Evolutionary conservation across 2,797 vertebrate species (phyloP), one percentile per base, ranked within the genome.

Genomic region (Steatocranus sp.): DNA sequence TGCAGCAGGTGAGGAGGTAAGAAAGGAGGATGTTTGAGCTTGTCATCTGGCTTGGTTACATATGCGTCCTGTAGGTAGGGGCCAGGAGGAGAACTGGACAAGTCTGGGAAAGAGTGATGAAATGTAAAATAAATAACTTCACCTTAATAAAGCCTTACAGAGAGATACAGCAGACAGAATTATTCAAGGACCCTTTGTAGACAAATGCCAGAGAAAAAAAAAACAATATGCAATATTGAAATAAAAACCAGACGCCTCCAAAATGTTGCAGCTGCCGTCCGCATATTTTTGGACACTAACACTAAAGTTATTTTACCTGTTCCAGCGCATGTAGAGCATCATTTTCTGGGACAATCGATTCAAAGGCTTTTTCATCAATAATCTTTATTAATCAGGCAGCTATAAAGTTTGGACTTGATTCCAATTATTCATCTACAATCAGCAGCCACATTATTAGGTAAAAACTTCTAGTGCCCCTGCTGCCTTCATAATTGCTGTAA

Each of bases 51-150:
- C 85, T 98, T 98, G 27, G 91, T 96, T 1, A 95, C 63, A 7
- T 99, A 99, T 2, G 97, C 93, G 3, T 99, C 98, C 96, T 99
- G 98, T 34, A 96, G 97, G 92, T 99, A 99, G 0, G 98, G 97
- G n/a, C 99, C 98, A 0, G 99, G 99, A 0, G 98, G 99, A 7
- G 99, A 99, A 61, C 98, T 98, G 14, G 99, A 99, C 86, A 99
- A 68, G 76, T 99, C 98, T 99, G 94, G 9, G 7, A 23, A n/a
- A 75, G 8, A 81, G 30, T 0, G 0, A 66, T 7, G 32, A 61
- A 15, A 18, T 4, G 17, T 34, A 32, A 56, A 25, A 25, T 25
- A 25, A 15, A 17, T 1, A 68, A 5, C 1, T 2, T 2, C 0
- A 3, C 20, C 77, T 58, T 68, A 68, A 41, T 41, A 66, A 38